Evolutionary conservation across 2,888 invertebrate genomes (phyloP).

Genomic region (Apocheima hispidaria): DNA sequence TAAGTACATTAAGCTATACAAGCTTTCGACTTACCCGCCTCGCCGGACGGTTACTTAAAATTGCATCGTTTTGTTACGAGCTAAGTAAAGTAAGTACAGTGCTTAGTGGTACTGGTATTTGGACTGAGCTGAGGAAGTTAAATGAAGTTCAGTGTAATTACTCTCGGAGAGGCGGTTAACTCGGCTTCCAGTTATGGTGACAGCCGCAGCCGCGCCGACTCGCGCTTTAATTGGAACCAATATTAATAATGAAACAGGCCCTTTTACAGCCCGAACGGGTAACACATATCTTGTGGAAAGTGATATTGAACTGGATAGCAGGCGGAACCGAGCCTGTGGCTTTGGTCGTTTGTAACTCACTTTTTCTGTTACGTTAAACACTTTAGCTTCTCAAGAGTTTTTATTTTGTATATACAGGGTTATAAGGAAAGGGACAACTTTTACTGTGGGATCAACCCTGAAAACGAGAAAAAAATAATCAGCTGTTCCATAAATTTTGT

Average conservation of each 20-base stretch:
- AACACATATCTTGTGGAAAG: slow-evolving; percentile 27
- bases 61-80: slow-evolving; percentile 78
- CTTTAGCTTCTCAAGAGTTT: not conserved
- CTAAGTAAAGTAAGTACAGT: slow-evolving; percentile 77
- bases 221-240: slow-evolving; percentile 65
- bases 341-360: slow-evolving; percentile 7
- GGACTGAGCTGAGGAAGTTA: slow-evolving; percentile 81
- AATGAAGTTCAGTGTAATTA: slow-evolving; percentile 83
- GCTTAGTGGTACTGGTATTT: slow-evolving; percentile 79
- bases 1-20: slow-evolving; percentile 62
- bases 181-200: slow-evolving; percentile 72
- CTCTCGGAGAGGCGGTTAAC: slow-evolving; percentile 79
- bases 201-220: slow-evolving; percentile 63
- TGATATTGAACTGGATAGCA: slow-evolving; percentile 26
- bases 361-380: slow-evolving; percentile 1
- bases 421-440: too few relatives aligned
- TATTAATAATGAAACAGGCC: slow-evolving; percentile 59
- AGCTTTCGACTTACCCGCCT: slow-evolving; percentile 63
- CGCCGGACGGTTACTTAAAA: slow-evolving; percentile 74
- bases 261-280: slow-evolving; percentile 33
- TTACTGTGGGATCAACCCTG: too few relatives aligned
- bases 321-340: slow-evolving; percentile 17
- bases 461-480: too few relatives aligned
- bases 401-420: not conserved
- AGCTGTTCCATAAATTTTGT: too few relatives aligned